Evolutionary conservation across 2,888 invertebrate genomes (phyloP).

Genomic region (Apoda limacodes): DNA sequence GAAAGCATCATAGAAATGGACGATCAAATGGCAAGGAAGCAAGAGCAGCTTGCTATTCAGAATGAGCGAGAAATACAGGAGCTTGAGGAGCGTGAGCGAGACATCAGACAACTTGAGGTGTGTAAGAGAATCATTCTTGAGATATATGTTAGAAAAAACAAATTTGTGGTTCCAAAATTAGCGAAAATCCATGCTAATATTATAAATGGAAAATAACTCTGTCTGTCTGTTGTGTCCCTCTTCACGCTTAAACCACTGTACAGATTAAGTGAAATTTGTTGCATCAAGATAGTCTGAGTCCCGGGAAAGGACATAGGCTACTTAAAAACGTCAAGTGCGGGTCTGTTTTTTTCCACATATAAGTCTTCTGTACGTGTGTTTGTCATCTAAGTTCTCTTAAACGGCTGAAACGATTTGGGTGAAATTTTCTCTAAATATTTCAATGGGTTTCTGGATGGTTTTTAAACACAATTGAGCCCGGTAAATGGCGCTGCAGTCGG

Average conservation of each 20-base stretch:
- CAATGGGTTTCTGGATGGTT: too few species aligned
- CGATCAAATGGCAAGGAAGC: conserved; percentile 44
- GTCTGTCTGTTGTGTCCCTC: neutral
- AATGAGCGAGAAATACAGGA: conserved; percentile 87
- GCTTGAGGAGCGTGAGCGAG: conserved; percentile 89
- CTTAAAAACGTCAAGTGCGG: too few species aligned
- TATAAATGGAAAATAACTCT: neutral
- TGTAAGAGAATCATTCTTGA: too few species aligned
- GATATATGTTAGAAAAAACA: too few species aligned
- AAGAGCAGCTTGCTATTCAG: conserved; percentile 81
- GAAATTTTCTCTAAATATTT: too few species aligned
- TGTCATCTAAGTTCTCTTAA: too few species aligned
- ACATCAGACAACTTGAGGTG: conserved; percentile 93
- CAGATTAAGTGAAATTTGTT: neutral
- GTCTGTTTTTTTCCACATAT: too few species aligned
- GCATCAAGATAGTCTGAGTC: neutral
- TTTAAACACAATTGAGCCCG: too few species aligned
- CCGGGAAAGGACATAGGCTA: neutral
- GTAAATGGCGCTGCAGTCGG: too few species aligned
- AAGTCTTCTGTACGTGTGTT: too few species aligned
- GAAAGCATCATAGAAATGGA: conserved; percentile 42
- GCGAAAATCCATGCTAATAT: neutral
- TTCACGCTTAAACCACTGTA: neutral
- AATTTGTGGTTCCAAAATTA: too few species aligned
- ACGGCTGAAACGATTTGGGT: too few species aligned